Evolutionary conservation across 2,888 invertebrate species (phyloP), one percentile per base, ranked within the genome.

Genomic region (Belgica antarctica): DNA sequence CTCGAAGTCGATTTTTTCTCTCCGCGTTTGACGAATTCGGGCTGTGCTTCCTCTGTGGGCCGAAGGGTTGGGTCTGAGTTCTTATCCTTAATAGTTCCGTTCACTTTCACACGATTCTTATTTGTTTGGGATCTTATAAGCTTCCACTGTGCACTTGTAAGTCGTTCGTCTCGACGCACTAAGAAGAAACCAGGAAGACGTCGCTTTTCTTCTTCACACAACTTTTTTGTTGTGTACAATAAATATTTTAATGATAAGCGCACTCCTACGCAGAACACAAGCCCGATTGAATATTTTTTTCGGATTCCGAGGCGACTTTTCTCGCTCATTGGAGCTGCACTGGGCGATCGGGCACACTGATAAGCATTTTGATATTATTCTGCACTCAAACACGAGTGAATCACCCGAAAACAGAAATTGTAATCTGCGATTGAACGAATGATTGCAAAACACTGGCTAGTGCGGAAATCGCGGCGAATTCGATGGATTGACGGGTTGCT

Each of bases 201-300:
- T 7, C 10, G 7, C 22, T 57, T 57, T 12, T 57, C 25, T 57
- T 10, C 57, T 36, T 61, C 22, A n/a, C 57, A 5, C 61, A 31
- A 27, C 52, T 52, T 52, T n/a, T 41, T 41, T 41, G n/a, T 41
- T 63, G 19, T 63, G n/a, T 63, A 63, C 46, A 63, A 41, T 61
- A 61, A 61, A 24, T 27, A n/a, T 8, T 46, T n/a, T 63, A 5
- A 25, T 22, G 63, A 36, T 63, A 36, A 36, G 41, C 19, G 10
- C 12, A 63, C 63, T 63, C 63, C 63, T 46, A 63, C 63, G 63
- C 62, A 62, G 19, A 34, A 34, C 34, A 12, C 41, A 41, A 41
- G 12, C n/a, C 41, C 41, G 10, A 41, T 63, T 63, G n/a, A 36
- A 62, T 17, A 62, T 15, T 41, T 19, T 34, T n/a, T n/a, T n/a